A percentile compares a stretch with the other conserved stretches of the same genome.
Evolutionary conservation across 2,888 invertebrate species (phyloP).

Genomic region (Isoperla grammatica): DNA sequence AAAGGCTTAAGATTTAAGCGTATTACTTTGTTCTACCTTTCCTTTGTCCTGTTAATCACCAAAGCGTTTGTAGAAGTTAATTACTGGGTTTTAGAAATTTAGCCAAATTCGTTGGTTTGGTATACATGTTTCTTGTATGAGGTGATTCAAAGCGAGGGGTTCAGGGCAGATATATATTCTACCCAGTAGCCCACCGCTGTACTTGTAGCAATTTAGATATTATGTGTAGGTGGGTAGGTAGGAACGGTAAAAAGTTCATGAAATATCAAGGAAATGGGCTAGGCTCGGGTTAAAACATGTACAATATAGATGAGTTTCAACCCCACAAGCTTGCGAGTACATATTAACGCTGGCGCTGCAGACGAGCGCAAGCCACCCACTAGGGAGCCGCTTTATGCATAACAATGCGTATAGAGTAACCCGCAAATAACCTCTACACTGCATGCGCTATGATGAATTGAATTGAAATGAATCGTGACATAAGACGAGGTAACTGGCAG

Average conservation of each 20-base stretch:
- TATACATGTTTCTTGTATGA: too few relatives aligned
- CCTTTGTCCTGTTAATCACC: background rate
- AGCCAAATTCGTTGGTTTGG: background rate
- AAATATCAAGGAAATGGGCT: constrained; percentile 26
- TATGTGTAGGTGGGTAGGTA: background rate
- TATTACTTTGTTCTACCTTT: background rate
- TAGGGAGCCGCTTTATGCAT: too few relatives aligned
- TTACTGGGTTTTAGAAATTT: background rate
- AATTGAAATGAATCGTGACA: too few relatives aligned
- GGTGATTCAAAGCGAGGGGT: too few relatives aligned
- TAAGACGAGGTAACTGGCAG: too few relatives aligned
- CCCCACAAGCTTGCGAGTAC: constrained; percentile 11
- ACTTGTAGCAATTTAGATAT: constrained; percentile 3
- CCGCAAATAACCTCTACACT: too few relatives aligned
- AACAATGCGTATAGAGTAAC: too few relatives aligned
- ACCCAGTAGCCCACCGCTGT: background rate
- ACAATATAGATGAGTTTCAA: constrained; percentile 26
- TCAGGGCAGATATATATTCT: too few relatives aligned
- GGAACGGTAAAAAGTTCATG: constrained; percentile 17
- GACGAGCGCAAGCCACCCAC: too few relatives aligned
- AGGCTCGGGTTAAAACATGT: constrained; percentile 22
- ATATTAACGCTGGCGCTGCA: background rate
- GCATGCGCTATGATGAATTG: too few relatives aligned
- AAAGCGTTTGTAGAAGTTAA: background rate
- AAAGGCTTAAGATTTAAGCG: too few relatives aligned